Conservation (phyloP, 2,113 vertebrate species). For the Zosterops lateralis region DNA sequence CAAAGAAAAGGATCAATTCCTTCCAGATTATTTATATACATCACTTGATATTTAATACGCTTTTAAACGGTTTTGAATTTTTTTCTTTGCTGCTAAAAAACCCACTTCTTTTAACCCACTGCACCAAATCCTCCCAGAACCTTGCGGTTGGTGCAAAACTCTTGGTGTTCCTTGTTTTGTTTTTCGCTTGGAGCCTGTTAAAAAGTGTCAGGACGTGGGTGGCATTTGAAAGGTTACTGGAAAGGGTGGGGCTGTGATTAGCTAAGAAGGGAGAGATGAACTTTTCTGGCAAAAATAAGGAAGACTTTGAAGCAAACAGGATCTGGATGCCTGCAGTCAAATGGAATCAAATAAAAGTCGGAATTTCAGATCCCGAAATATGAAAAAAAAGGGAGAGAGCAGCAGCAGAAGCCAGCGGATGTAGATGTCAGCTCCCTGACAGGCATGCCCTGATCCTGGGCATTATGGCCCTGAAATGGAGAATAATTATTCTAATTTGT, state of each 20-base stretch:
- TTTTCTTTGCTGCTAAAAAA: background rate
- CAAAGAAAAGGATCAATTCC: background rate
- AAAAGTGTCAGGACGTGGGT: constrained; percentile 55
- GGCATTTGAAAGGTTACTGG: constrained; percentile 52
- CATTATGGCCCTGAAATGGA: constrained; percentile 28
- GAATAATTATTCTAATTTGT: constrained; percentile 69
- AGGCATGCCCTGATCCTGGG: constrained; percentile 30
- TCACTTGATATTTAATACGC: background rate
- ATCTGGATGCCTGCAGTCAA: constrained; percentile 35
- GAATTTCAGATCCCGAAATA: background rate
- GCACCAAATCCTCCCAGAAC: background rate
- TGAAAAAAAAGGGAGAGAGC: no score
- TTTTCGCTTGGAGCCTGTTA: background rate
- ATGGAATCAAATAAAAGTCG: constrained; percentile 16
- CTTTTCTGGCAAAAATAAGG: constrained; percentile 33
- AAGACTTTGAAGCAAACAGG: constrained; percentile 47
- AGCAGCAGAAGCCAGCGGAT: background rate
- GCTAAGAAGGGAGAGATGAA: constrained; percentile 40
- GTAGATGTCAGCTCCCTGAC: constrained; percentile 32
- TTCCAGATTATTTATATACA: background rate
- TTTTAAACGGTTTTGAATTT: background rate
- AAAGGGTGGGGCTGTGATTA: constrained; percentile 51
- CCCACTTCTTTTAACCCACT: background rate
- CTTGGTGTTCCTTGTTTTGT: background rate
- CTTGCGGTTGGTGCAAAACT: background rate